Conservation (phyloP, 64 coral and sea anemone species). For the Stichodactyla mertensii region DNA sequence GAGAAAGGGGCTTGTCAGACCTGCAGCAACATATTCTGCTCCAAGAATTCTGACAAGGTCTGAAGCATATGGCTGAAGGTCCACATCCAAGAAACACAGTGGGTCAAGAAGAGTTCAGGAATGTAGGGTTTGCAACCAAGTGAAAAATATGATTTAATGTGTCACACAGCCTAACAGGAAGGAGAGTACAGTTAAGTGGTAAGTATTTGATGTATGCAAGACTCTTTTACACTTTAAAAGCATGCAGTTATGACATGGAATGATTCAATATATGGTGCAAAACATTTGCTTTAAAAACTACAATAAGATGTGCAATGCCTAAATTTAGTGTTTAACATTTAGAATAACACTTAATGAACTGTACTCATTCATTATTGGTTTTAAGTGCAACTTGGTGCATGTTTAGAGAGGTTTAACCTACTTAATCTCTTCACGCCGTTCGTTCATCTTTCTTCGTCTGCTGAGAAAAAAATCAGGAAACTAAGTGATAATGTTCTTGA, state of each 20-base stretch:
- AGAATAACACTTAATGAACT: neutral
- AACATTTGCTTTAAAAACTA: neutral
- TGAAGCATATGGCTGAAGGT: too few species aligned
- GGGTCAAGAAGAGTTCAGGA: too few species aligned
- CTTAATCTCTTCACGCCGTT: constrained; percentile 74
- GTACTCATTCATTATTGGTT: neutral
- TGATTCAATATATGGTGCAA: neutral
- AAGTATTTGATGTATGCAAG: neutral
- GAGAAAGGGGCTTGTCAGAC: too few species aligned
- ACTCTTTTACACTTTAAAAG: neutral
- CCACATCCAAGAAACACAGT: too few species aligned
- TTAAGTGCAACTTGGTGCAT: neutral
- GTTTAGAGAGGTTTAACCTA: constrained; percentile 40
- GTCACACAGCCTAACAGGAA: too few species aligned
- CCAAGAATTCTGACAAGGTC: too few species aligned
- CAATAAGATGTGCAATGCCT: neutral
- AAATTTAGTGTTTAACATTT: neutral
- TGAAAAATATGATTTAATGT: too few species aligned
- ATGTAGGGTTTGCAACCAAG: too few species aligned
- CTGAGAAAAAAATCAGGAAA: constrained; percentile 34
- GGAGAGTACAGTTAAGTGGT: neutral
- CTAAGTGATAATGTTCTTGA: neutral
- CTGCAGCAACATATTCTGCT: too few species aligned
- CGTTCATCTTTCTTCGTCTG: constrained; percentile 65
- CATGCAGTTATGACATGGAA: neutral